A percentile compares a stretch with the other conserved stretches of the same genome.
phyloP scores from a whole-genome alignment of 2,888 invertebrate genomes.

The Priapulus caudatus region DNA sequence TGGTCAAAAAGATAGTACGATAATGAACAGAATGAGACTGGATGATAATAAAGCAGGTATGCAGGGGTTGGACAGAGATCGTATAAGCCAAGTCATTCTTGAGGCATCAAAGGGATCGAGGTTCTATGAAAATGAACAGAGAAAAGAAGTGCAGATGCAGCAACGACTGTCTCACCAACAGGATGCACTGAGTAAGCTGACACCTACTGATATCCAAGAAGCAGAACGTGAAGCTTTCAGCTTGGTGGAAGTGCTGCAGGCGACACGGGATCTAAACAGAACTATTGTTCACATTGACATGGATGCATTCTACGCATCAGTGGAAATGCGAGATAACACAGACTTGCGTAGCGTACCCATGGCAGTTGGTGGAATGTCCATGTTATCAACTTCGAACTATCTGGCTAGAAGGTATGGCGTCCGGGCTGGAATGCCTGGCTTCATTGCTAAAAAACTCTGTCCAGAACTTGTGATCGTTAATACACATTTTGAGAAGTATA shows the following conservation, averaged over 20 bases:
- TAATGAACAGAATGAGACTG: conserved; percentile 30
- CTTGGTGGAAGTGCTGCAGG: too few relatives aligned
- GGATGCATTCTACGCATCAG: conserved; percentile 51
- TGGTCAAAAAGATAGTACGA: conserved; percentile 33
- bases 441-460: conserved; percentile 47
- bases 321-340: conserved; percentile 45
- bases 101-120: conserved; percentile 42
- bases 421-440: conserved; percentile 51
- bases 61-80: conserved; percentile 40
- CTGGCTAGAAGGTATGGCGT: conserved; percentile 47
- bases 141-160: conserved; percentile 42
- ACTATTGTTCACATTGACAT: conserved; percentile 48
- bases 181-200: conserved; percentile 26
- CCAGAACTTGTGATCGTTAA: conserved; percentile 46
- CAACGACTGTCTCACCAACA: conserved; percentile 38
- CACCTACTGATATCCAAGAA: conserved; percentile 31
- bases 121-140: conserved; percentile 44
- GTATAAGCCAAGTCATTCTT: conserved; percentile 30
- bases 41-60: conserved; percentile 43
- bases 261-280: conserved; percentile 38
- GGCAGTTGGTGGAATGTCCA: conserved; percentile 47
- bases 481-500: conserved; percentile 44
- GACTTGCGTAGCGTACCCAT: conserved; percentile 23
- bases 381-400: conserved; percentile 52
- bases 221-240: conserved; percentile 28